phyloP scores from a whole-genome alignment of 2,113 vertebrate species.

The Alosa alosa region DNA sequence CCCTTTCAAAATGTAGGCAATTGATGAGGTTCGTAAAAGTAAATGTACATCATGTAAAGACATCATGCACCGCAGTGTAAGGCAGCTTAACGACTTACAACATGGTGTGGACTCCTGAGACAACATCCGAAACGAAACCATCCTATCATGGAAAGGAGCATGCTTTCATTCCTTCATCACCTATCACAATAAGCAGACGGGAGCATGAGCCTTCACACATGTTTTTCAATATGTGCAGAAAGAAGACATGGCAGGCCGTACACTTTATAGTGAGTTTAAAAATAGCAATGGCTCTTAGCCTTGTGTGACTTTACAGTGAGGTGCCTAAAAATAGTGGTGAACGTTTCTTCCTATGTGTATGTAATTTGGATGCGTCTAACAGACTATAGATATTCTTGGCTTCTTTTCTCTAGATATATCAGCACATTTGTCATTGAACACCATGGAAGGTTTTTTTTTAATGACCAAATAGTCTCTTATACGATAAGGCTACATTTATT shows the following conservation, averaged over 20 bases:
- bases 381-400: neutral
- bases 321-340: neutral
- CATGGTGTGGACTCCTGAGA: neutral
- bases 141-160: neutral
- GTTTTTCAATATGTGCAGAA: neutral
- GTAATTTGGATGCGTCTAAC: neutral
- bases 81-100: no score
- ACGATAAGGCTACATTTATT: neutral
- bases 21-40: neutral
- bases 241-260: neutral
- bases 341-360: neutral
- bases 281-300: neutral
- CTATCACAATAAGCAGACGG: neutral
- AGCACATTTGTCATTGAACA: neutral
- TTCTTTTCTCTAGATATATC: neutral
- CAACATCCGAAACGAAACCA: neutral
- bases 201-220: neutral
- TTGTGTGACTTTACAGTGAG: neutral
- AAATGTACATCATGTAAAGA: neutral
- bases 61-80: neutral
- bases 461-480: neutral
- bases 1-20: neutral
- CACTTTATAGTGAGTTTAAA: neutral
- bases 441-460: no score
- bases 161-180: neutral